Evolutionary conservation across 2,113 vertebrate genomes (phyloP).

Genomic region (Callithrix jacchus): DNA sequence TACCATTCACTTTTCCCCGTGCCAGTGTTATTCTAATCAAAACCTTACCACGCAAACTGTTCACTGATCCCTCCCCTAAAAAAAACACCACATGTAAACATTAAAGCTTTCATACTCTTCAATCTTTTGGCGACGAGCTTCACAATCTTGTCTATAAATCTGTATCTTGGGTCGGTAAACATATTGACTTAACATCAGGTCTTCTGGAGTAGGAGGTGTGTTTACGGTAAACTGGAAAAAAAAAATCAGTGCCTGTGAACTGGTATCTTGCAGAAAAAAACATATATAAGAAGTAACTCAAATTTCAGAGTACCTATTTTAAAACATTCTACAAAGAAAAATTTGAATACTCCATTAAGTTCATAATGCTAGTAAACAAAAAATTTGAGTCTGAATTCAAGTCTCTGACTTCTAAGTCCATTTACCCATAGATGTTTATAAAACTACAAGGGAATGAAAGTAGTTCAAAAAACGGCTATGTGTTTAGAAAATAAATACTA

Average conservation of each 20-base stretch:
- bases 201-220: slow-evolving; percentile 79
- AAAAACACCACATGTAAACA: slow-evolving; percentile 17
- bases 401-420: slow-evolving; percentile 19
- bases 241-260: slow-evolving; percentile 25
- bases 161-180: slow-evolving; percentile 88
- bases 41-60: slow-evolving; percentile 32
- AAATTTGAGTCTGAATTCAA: slow-evolving; percentile 15
- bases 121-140: slow-evolving; percentile 84
- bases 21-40: slow-evolving; percentile 23
- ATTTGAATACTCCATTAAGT: neutral
- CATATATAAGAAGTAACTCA: neutral
- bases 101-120: slow-evolving; percentile 85
- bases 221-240: slow-evolving; percentile 83
- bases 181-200: slow-evolving; percentile 87
- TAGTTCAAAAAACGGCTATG: slow-evolving; percentile 1
- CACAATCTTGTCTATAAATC: slow-evolving; percentile 90
- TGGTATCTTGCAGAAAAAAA: neutral
- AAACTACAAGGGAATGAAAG: neutral
- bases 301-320: neutral
- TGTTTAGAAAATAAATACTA: neutral
- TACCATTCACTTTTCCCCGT: neutral
- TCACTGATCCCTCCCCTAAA: neutral
- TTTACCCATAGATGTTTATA: neutral
- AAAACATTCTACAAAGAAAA: slow-evolving; percentile 17
- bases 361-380: neutral